Percentiles rank a stretch among this genome's conserved stretches.
phyloP scores from a whole-genome alignment of 2,888 invertebrate genomes.

The Orthosia incerta region DNA sequence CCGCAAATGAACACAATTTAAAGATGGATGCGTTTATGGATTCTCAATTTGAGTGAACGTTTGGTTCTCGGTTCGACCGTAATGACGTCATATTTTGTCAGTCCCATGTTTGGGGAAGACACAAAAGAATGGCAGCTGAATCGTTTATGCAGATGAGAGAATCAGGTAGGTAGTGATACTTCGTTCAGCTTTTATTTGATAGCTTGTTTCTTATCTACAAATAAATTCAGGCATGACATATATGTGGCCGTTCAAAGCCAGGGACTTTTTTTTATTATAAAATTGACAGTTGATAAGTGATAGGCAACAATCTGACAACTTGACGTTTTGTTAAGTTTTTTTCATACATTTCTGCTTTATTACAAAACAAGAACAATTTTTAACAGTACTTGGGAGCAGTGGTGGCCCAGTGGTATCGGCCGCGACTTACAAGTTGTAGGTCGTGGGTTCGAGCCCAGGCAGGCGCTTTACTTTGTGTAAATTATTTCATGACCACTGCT shows the following conservation, averaged over 20 bases:
- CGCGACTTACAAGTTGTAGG: no score
- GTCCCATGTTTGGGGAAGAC: conserved; percentile 51
- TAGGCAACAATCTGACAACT: no score
- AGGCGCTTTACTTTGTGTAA: no score
- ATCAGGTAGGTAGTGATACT: background rate
- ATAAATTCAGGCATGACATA: background rate
- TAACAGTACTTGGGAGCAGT: no score
- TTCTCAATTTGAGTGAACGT: conserved; percentile 85
- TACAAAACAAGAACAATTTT: no score
- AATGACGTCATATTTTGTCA: conserved; percentile 81
- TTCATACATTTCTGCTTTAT: no score
- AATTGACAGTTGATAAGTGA: no score
- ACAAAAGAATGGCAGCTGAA: conserved; percentile 43
- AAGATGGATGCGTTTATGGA: conserved; percentile 86
- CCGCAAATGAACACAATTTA: conserved; percentile 89
- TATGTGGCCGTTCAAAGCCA: background rate
- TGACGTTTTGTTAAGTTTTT: no score
- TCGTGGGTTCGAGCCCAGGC: no score
- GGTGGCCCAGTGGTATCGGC: no score
- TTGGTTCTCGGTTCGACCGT: conserved; percentile 79
- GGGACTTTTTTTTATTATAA: no score
- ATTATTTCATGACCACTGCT: no score
- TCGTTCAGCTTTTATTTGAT: conserved; percentile 15
- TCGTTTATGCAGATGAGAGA: conserved; percentile 40
- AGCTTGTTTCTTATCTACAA: background rate